These are phyloP conservation scores for Drosophila ananassae DNA, from an alignment of 1,140 invertebrate species.

Conservation along the genomic window DNA sequence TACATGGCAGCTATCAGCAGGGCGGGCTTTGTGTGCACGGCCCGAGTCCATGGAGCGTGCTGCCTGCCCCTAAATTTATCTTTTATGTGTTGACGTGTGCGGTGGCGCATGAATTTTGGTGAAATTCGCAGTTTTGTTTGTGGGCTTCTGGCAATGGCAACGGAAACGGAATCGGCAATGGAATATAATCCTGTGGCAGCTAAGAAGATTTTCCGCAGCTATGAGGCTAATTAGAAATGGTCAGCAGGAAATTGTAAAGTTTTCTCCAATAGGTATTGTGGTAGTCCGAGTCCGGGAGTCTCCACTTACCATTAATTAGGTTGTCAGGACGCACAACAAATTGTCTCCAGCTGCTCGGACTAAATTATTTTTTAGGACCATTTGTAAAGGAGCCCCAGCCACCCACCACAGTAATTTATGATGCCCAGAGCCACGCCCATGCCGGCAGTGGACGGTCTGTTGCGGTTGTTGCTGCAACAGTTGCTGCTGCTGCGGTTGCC, in stretches of 20 bases:
- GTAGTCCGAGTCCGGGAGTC: conserved; percentile 9
- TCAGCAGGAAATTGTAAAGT: neutral
- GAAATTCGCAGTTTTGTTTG: conserved; percentile 34
- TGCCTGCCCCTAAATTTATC: conserved; percentile 43
- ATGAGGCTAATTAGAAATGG: conserved; percentile 21
- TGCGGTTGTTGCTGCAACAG: conserved; percentile 49
- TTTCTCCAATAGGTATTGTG: neutral
- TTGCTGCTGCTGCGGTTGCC: conserved; percentile 22
- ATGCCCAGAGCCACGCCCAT: conserved; percentile 39
- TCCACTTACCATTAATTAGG: conserved; percentile 22
- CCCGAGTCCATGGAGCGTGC: conserved; percentile 12
- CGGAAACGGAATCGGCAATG: conserved; percentile 9
- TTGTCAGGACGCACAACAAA: conserved; percentile 12
- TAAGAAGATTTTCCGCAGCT: conserved; percentile 19
- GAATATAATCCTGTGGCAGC: conserved; percentile 13
- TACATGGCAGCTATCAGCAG: conserved; percentile 24
- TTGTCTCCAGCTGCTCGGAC: conserved; percentile 13
- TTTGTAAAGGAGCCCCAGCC: conserved; percentile 32
- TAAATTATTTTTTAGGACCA: conserved; percentile 35
- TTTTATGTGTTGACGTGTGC: conserved; percentile 45
- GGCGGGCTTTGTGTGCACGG: conserved; percentile 22
- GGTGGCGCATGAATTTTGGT: conserved; percentile 42
- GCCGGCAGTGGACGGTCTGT: neutral
- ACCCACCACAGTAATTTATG: conserved; percentile 42
- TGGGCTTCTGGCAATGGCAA: neutral